Evolutionary conservation across 64 coral and sea anemone species (phyloP), one percentile per base, ranked within the genome.

Genomic region (Astreopora myriophthalma): DNA sequence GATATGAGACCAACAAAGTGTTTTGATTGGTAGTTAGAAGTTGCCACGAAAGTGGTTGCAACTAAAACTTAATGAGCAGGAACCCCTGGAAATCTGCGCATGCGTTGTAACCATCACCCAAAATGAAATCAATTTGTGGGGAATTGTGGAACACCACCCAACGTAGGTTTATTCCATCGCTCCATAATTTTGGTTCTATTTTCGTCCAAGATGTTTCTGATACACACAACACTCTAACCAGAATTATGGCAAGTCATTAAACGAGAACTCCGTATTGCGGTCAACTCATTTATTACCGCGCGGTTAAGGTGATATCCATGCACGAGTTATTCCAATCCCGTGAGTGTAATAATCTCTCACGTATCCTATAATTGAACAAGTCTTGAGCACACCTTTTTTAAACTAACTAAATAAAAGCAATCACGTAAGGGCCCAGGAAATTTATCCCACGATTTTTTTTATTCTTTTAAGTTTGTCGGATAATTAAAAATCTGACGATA

Each of bases 61-160:
- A 40, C 52, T 78, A 17, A 34, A 57, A 78, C 29, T 34, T 57
- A 62, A 36, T 8, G 32, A 37, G n/a, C 17, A 1, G 34, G 48
- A 25, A 46, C 3, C 17, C 3, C 28, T 80, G 48, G 55, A 57
- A 30, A 31, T 38, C 1, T 16, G 57, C 30, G 32, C 58, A 34
- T 83, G 79, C 79, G 79, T 30, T 24, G 19, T 80, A 65, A 34
- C 19, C 30, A 6, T 36, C 32, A 14, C 58, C 12, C 2, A 83
- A 83, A 83, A 37, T 83, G 7, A 63, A 64, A 63, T 83, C 52
- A 83, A 36, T 83, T 83, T 83, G 77, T n/a, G n/a, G n/a, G n/a
- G n/a, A n/a, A n/a, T n/a, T n/a, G 51, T n/a, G 55, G 20, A 33
- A 35, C 20, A 83, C 23, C 16, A 17, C 20, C 17, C 61, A 64